Evolutionary conservation across 2,888 invertebrate genomes (phyloP).

Genomic region (Nephrotoma flavescens): DNA sequence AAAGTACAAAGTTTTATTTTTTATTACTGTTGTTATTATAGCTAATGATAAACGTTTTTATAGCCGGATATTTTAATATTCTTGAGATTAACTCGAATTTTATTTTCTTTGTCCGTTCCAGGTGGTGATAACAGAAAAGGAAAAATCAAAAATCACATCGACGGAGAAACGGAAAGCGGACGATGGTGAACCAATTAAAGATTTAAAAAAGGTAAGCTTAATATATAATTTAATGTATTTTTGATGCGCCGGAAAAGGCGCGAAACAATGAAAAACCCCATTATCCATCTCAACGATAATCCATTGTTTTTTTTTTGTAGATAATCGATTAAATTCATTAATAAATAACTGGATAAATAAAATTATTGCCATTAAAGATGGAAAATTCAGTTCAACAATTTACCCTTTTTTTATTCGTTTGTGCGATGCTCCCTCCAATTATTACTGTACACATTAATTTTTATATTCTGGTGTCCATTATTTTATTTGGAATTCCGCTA

Average conservation of each 20-base stretch:
- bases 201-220: constrained; percentile 63
- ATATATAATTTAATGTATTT: background rate
- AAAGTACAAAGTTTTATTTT: background rate
- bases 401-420: background rate
- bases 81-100: background rate
- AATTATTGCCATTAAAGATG: background rate
- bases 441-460: background rate
- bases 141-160: constrained; percentile 47
- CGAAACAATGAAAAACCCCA: background rate
- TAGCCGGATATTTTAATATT: background rate
- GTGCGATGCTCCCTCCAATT: background rate
- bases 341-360: background rate
- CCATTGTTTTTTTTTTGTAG: background rate
- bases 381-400: background rate
- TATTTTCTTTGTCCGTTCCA: constrained; percentile 28
- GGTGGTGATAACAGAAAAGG: constrained; percentile 37
- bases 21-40: background rate
- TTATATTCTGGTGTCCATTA: background rate
- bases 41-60: background rate
- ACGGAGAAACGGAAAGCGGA: constrained; percentile 74
- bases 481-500: background rate
- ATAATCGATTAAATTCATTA: background rate
- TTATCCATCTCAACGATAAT: background rate
- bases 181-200: constrained; percentile 66
- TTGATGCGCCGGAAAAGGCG: background rate